These are phyloP conservation scores for Vespertilio murinus DNA, from an alignment of 2,797 vertebrate species.

Conservation along the genomic window DNA sequence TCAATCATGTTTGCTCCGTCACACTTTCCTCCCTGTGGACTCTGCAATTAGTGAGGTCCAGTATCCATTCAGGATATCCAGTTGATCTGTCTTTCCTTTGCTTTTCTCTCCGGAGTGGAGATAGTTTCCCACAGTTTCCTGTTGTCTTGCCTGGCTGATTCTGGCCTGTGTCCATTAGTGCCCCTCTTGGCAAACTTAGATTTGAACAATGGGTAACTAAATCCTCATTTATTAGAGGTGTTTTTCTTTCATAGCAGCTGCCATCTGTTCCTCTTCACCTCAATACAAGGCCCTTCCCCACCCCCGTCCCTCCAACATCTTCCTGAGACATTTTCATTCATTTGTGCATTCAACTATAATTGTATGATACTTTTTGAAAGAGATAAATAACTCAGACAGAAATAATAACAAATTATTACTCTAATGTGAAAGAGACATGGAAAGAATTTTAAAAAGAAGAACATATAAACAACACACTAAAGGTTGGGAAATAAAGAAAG, in stretches of 20 bases:
- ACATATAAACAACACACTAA: not conserved
- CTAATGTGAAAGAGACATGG: not conserved
- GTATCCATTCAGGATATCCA: not conserved
- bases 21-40: not conserved
- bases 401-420: constrained; percentile 47
- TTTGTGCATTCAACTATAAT: not conserved
- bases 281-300: not conserved
- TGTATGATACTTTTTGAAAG: constrained; percentile 44
- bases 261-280: constrained; percentile 24
- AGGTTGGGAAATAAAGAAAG: not conserved
- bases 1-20: not conserved
- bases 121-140: not conserved
- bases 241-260: constrained; percentile 38
- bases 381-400: constrained; percentile 36
- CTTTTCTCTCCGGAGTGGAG: not conserved
- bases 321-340: constrained; percentile 6
- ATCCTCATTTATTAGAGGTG: constrained; percentile 48
- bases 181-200: not conserved
- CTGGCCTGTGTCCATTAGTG: constrained; percentile 1
- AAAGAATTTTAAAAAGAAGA: not conserved
- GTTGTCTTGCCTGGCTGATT: not conserved
- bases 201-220: constrained; percentile 57
- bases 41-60: not conserved
- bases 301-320: not conserved
- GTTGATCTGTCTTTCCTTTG: not conserved